Base-by-base conservation (phyloP, 2,888 invertebrate species). In the Heliconius aoede region DNA sequence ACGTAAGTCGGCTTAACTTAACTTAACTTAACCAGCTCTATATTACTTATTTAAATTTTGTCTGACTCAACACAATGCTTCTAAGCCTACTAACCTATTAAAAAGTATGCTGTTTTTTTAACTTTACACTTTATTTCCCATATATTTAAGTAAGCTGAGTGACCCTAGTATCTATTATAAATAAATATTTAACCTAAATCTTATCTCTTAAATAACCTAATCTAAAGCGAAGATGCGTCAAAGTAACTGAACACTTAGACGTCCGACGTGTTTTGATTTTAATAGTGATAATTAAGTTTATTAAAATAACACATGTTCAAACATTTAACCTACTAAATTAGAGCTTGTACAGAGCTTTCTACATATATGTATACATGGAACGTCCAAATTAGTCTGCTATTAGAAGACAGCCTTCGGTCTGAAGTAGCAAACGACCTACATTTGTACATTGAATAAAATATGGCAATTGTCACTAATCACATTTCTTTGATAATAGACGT, bases 1-100 rank as follows among this genome's bases (percentile, higher is more conserved):
- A 93, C 81, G 94, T 94, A 83, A 93, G 94, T 90, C 55, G 65
- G 13, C 55, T 71, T 21, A 30, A 24, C 40, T n/a, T n/a, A n/a
- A n/a, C n/a, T n/a, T n/a, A n/a, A 32, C 71, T 24, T 40, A 24
- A 15, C 2, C 24, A 36, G 3, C 36, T 36, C 18, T 32, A n/a
- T 18, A 32, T 64, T 64, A 32, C 32, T 64, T 64, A 32, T 32
- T 32, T 64, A 64, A 64, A 18, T 21, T 60, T 0, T 11, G 26
- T 2, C 1, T 60, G 24, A 24, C 5, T 4, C 5, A 55, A 55
- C 11, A n/a, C 9, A 21, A 26, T 58, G 8, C 15, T 18, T 15
- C 1, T 60, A 26, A 15, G 26, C 7, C 13, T 7, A 26, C n/a
- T 18, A 60, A 60, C 15, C 55, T 55, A n/a, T 55, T 55, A 55